Evolutionary conservation across 2,888 invertebrate genomes (phyloP), one percentile per base, ranked within the genome.

Genomic region (Bimastos eiseni): DNA sequence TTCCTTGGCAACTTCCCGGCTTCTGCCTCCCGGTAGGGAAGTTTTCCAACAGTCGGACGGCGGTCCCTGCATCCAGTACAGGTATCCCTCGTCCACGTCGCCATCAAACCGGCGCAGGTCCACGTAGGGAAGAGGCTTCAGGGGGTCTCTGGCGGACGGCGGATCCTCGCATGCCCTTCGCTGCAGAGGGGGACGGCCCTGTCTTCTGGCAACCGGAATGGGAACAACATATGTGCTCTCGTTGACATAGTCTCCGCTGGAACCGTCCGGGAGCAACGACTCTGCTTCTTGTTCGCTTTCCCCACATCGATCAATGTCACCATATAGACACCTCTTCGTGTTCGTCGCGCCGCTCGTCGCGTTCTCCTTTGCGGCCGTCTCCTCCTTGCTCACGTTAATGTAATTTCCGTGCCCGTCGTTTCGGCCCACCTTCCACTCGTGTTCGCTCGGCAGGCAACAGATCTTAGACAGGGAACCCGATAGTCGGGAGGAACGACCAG

Each of bases 71-170:
- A 89, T 36, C 89, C 89, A 90, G 38, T 70, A 91, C 24, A 88
- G 49, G 55, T 88, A 90, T 33, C 44, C 89, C 83, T 91, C 90
- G n/a, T 91, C 91, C 15, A 38, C 33, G 15, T 90, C 90, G 24
- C 91, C 92, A 36, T 92, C 92, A 89, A 91, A 92, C 33, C 91
- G 89, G 21, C 90, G 89, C 55, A 92, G 55, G 70, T 92, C 92
- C 30, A 90, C 91, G 89, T 92, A 92, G 30, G 91, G 91, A 30
- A 92, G 90, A 21, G 92, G 92, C 37, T 91, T 55, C 34, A 88
- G 90, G 19, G 92, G 91, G 49, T 92, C 89, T 55, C 41, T 90
- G 1, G 44, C 70, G 30, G 34, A 86, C 24, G 88, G 11, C 0
- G 86, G 33, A 88, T 90, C 89, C 6, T 41, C 90, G 90, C 49